Evolutionary conservation across 2,888 invertebrate genomes (phyloP).

Genomic region (Portevinia maculata): DNA sequence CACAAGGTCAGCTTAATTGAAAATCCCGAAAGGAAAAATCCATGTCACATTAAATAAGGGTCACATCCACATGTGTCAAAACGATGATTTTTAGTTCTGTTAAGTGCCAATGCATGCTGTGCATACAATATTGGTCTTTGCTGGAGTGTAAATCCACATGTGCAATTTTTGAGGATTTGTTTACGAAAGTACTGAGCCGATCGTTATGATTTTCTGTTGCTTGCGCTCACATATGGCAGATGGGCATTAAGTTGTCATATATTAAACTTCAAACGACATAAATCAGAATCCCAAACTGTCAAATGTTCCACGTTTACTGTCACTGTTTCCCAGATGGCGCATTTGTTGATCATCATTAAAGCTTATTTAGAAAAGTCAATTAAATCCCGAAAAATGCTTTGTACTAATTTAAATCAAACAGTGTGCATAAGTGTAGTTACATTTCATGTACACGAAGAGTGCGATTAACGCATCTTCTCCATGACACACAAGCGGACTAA

Average conservation of each 20-base stretch:
- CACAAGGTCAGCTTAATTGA: slow-evolving; percentile 65
- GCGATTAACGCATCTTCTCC: slow-evolving; percentile 47
- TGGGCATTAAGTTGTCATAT: slow-evolving; percentile 36
- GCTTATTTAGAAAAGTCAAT: background rate
- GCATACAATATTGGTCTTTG: slow-evolving; percentile 34
- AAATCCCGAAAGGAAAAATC: slow-evolving; percentile 33
- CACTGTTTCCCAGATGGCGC: slow-evolving; percentile 24
- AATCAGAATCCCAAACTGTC: slow-evolving; percentile 27
- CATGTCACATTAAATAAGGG: slow-evolving; percentile 51
- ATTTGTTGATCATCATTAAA: background rate
- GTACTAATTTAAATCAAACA: slow-evolving; percentile 53
- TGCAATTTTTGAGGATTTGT: slow-evolving; percentile 41
- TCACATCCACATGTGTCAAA: slow-evolving; percentile 45
- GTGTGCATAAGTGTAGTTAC: slow-evolving; percentile 18
- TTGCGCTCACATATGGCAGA: slow-evolving; percentile 8
- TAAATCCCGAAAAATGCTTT: slow-evolving; percentile 39
- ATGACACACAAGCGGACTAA: slow-evolving; percentile 25
- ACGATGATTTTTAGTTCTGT: slow-evolving; percentile 1
- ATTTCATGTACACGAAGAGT: slow-evolving; percentile 3
- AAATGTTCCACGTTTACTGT: slow-evolving; percentile 13
- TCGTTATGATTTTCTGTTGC: too few species aligned
- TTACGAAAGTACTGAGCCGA: too few species aligned
- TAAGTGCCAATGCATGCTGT: slow-evolving; percentile 40
- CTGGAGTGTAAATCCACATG: slow-evolving; percentile 41
- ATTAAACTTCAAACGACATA: slow-evolving; percentile 41